Evolutionary conservation across 2,888 invertebrate species (phyloP).

Genomic region (Chesias legatella): DNA sequence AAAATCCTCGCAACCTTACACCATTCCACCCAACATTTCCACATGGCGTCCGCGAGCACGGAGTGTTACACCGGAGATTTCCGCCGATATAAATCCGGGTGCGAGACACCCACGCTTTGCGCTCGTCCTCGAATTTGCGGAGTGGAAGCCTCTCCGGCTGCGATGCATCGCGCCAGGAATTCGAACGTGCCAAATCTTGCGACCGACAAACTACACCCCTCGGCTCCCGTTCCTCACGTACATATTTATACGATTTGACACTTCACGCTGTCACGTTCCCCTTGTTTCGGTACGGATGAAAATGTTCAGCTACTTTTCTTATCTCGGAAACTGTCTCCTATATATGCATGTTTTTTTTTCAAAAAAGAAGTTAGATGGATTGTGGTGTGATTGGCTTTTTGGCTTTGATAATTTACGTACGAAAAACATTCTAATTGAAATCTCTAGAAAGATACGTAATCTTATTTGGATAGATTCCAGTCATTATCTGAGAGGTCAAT

Average conservation of each 20-base stretch:
- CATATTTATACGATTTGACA: constrained; percentile 36
- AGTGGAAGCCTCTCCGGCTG: constrained; percentile 46
- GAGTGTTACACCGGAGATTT: constrained; percentile 67
- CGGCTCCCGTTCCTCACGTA: constrained; percentile 26
- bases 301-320: constrained; percentile 18
- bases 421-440: no score
- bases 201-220: constrained; percentile 32
- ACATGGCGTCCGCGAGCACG: constrained; percentile 52
- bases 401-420: no score
- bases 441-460: no score
- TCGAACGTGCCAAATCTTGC: constrained; percentile 54
- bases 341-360: constrained; percentile 13
- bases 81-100: constrained; percentile 69
- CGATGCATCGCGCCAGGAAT: constrained; percentile 57
- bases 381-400: no score
- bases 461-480: no score
- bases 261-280: constrained; percentile 29
- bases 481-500: constrained; percentile 21
- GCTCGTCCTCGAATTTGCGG: constrained; percentile 64
- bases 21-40: constrained; percentile 54
- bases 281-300: constrained; percentile 16
- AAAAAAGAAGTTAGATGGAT: constrained; percentile 3
- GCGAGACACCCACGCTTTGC: constrained; percentile 62
- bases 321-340: constrained; percentile 14
- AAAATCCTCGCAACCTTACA: constrained; percentile 51